Percentiles rank a stretch among this genome's conserved stretches.
These are phyloP conservation scores for Ctenopoma multispine DNA, from an alignment of 2,797 vertebrate species.

Conservation along the genomic window DNA sequence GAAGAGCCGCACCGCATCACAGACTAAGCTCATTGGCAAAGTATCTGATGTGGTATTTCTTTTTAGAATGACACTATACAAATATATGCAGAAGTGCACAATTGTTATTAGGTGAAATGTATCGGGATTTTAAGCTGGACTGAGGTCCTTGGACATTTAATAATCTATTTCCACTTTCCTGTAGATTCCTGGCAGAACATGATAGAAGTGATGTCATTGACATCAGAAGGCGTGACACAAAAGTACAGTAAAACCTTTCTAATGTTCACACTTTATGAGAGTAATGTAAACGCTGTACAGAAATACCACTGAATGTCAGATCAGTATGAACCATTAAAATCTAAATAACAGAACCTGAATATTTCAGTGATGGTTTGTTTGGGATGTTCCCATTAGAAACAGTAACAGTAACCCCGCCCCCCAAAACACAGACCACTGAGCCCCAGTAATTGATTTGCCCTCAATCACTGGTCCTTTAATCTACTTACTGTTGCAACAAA, in stretches of 20 bases:
- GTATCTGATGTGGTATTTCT: not conserved
- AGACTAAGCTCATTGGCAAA: not conserved
- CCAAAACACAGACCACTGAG: constrained; percentile 60
- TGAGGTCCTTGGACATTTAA: not conserved
- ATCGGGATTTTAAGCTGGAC: not conserved
- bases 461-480: constrained; percentile 72
- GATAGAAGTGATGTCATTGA: not conserved
- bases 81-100: not conserved
- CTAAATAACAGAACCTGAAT: not conserved
- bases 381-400: constrained; percentile 43
- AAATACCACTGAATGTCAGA: not conserved
- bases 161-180: not conserved
- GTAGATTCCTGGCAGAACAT: not conserved
- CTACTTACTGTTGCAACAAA: constrained; percentile 73
- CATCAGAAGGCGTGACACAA: not conserved
- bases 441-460: constrained; percentile 77
- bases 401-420: constrained; percentile 26
- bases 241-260: not conserved
- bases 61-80: not conserved
- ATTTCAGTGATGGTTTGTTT: constrained; percentile 17
- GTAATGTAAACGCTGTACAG: not conserved
- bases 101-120: not conserved
- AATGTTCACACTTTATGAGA: not conserved
- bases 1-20: constrained; percentile 59
- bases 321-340: not conserved